These are phyloP conservation scores for Cliona cf. orientalis DNA, from an alignment of 37 sponge, comb jelly and placozoan genomes.

Conservation along the genomic window DNA sequence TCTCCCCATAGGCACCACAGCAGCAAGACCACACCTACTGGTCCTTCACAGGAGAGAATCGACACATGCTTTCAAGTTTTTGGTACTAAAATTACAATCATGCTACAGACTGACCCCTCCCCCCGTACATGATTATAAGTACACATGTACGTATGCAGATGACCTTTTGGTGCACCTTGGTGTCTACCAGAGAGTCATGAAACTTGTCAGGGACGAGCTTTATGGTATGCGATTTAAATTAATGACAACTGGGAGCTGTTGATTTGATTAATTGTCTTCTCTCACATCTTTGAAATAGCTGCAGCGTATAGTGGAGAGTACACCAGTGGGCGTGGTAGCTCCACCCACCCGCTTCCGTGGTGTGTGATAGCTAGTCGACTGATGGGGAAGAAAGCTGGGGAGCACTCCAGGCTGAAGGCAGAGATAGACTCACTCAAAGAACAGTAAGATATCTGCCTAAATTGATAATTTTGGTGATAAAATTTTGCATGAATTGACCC, in stretches of 20 bases:
- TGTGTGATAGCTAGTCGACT: constrained; percentile 47
- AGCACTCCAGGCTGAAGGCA: constrained; percentile 29
- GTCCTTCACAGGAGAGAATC: constrained; percentile 17
- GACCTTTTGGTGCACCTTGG: constrained; percentile 78
- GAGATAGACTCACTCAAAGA: constrained; percentile 45
- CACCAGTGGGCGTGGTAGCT: not conserved
- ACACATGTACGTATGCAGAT: constrained; percentile 20
- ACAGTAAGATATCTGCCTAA: too few species aligned
- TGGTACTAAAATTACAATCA: constrained; percentile 13
- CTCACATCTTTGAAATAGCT: not conserved
- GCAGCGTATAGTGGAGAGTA: constrained; percentile 59
- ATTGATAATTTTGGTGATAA: not conserved
- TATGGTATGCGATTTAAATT: constrained; percentile 9
- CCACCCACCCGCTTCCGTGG: constrained; percentile 41
- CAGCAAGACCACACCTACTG: not conserved
- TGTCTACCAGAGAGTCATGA: constrained; percentile 72
- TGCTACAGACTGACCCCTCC: not conserved
- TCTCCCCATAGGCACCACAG: too few species aligned
- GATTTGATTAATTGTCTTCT: not conserved
- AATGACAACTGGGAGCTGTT: not conserved
- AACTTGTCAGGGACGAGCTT: constrained; percentile 67
- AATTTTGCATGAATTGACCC: not conserved
- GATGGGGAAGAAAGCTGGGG: constrained; percentile 41
- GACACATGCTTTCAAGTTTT: constrained; percentile 62
- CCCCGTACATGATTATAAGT: not conserved